A percentile compares a stretch with the other conserved stretches of the same genome.
Evolutionary conservation across 2,797 vertebrate genomes (phyloP).

Genomic region (Pyrrhura leucotis): DNA sequence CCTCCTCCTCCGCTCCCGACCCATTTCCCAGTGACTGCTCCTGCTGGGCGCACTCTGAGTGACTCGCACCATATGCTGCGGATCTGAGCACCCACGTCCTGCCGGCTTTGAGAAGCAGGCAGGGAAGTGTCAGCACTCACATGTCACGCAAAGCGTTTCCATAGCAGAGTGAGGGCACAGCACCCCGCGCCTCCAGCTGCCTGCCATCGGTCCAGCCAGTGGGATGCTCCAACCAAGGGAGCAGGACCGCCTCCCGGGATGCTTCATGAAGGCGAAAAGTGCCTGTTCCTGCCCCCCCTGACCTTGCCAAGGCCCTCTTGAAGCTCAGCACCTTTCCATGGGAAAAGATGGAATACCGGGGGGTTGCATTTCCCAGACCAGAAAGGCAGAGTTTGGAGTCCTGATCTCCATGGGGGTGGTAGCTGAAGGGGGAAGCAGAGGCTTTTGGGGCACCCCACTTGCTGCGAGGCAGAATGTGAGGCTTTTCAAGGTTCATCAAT

Average conservation of each 20-base stretch:
- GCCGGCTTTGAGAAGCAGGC: background rate
- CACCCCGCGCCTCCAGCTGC: rapidly evolving
- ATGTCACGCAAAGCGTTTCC: rapidly evolving
- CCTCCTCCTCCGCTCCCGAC: background rate
- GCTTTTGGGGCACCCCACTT: background rate
- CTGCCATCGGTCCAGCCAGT: rapidly evolving
- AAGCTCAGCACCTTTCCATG: background rate
- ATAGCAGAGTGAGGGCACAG: background rate
- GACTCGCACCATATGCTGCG: background rate
- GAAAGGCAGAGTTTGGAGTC: background rate
- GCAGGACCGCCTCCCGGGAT: rapidly evolving
- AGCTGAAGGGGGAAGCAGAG: background rate
- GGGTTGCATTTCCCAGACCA: background rate
- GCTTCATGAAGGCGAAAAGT: rapidly evolving
- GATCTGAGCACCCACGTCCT: background rate
- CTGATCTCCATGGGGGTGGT: rapidly evolving
- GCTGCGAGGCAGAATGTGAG: rapidly evolving
- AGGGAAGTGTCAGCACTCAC: background rate
- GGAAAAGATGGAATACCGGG: background rate
- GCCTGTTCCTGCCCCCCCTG: background rate
- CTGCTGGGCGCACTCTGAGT: background rate
- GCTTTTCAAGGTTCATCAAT: rapidly evolving
- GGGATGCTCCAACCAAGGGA: background rate
- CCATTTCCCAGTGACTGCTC: background rate
- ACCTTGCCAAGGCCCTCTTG: rapidly evolving